A percentile compares a stretch with the other conserved stretches of the same genome.
Evolutionary conservation across 1,140 invertebrate species (phyloP).

Genomic region (Achatina immaculata): DNA sequence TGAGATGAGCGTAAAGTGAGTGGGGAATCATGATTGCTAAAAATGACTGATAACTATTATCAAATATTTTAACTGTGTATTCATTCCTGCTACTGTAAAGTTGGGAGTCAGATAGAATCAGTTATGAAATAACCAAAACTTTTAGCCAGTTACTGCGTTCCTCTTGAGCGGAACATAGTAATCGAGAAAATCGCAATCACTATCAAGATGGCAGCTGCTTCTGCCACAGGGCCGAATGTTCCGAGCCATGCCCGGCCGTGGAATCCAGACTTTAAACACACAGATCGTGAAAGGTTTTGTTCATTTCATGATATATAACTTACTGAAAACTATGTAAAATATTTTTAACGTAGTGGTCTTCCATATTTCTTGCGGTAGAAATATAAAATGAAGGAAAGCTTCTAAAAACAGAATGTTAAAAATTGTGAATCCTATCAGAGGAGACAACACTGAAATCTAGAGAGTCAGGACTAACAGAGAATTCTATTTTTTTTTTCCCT

Average conservation of each 20-base stretch:
- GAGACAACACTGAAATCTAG: background rate
- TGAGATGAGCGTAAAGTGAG: no score
- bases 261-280: slow-evolving; percentile 63
- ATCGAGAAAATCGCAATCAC: background rate
- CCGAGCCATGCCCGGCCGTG: slow-evolving; percentile 58
- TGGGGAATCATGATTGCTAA: no score
- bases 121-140: no score
- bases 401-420: background rate
- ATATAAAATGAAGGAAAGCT: no score
- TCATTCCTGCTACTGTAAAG: no score
- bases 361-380: no score
- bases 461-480: background rate
- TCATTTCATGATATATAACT: background rate
- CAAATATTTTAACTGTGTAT: no score
- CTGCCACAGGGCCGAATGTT: slow-evolving; percentile 34
- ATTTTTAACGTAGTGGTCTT: background rate
- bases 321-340: background rate
- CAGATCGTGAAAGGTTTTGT: slow-evolving; percentile 65
- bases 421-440: background rate
- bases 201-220: slow-evolving; percentile 13
- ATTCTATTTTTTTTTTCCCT: background rate
- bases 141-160: no score
- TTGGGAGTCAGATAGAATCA: no score
- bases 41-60: no score
- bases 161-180: background rate